These are phyloP conservation scores for Yponomeuta evonymella DNA, from an alignment of 2,888 invertebrate species.

Conservation along the genomic window DNA sequence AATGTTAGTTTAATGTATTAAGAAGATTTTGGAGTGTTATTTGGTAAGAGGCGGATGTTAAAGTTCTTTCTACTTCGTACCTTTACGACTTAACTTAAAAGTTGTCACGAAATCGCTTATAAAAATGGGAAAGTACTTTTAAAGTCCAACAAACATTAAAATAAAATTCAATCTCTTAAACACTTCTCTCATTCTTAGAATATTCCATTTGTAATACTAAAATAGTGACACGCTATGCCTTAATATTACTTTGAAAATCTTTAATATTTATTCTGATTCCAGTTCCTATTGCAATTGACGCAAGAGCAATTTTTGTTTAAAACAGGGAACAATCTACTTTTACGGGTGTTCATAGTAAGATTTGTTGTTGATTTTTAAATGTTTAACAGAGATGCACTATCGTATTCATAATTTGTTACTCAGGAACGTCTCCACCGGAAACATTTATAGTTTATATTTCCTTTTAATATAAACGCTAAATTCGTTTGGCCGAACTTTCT, in stretches of 20 bases:
- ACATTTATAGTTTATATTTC: not conserved
- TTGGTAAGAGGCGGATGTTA: not conserved
- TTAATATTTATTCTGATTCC: not conserved
- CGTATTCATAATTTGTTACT: not conserved
- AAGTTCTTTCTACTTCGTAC: not conserved
- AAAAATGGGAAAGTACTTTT: not conserved
- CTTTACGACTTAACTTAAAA: not conserved
- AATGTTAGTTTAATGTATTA: not conserved
- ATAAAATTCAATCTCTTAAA: not conserved
- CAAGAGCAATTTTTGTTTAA: not conserved
- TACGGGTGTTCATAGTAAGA: not conserved
- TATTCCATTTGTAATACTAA: not conserved
- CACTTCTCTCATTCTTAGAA: not conserved
- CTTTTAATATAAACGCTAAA: not conserved
- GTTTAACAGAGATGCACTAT: not conserved
- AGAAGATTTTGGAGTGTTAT: not conserved
- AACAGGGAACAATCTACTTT: not conserved
- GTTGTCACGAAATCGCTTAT: not conserved
- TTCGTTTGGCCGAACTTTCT: not conserved
- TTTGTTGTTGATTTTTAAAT: slow-evolving; percentile 1
- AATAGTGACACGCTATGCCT: not conserved
- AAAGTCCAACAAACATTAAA: not conserved
- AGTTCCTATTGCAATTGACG: not conserved
- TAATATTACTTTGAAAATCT: not conserved
- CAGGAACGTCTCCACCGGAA: not conserved